Percentiles rank a stretch among this genome's conserved stretches.
These are phyloP conservation scores for Haemorhous mexicanus DNA, from an alignment of 2,113 vertebrate genomes.

Conservation along the genomic window DNA sequence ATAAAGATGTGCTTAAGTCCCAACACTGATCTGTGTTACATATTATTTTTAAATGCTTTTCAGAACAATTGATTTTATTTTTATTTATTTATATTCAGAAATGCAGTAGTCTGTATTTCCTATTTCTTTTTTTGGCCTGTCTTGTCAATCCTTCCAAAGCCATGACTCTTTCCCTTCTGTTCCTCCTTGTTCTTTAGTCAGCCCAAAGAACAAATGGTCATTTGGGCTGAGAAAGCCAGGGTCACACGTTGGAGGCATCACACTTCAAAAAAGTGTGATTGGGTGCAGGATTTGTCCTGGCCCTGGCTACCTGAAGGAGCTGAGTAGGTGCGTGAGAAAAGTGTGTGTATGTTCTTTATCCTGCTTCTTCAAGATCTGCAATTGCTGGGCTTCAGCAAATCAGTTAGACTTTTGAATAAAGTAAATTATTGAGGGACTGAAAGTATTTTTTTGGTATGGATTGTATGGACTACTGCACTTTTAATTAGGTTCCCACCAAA, in stretches of 20 bases:
- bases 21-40: not conserved
- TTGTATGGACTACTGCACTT: not conserved
- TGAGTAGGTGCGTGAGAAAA: not conserved
- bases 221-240: not conserved
- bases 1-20: not conserved
- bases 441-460: not conserved
- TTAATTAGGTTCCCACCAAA: not conserved
- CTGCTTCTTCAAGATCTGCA: not conserved
- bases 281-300: not conserved
- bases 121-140: not conserved
- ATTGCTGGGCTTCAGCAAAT: not conserved
- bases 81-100: not conserved
- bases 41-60: not conserved
- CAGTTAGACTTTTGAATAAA: not conserved
- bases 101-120: not conserved
- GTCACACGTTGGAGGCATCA: not conserved
- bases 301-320: not conserved
- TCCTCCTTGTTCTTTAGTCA: not conserved
- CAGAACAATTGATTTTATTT: not conserved
- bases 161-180: not conserved
- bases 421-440: not conserved
- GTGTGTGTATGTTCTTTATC: not conserved
- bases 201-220: not conserved
- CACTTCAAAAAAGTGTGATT: not conserved
- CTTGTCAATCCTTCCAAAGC: not conserved